phyloP scores from a whole-genome alignment of 2,888 invertebrate genomes.

The Dysmachus trigonus region DNA sequence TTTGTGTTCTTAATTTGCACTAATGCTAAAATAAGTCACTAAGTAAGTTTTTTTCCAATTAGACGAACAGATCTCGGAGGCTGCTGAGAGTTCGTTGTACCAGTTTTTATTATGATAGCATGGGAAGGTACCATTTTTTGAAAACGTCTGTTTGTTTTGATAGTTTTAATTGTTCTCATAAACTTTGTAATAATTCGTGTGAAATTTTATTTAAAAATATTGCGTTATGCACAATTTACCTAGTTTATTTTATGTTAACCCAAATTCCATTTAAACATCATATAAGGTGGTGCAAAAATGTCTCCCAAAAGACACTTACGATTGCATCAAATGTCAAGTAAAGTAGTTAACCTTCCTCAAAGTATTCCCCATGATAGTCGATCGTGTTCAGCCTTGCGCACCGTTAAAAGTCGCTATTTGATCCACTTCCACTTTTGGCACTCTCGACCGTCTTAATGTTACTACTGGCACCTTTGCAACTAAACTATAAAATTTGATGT shows the following conservation, averaged over 20 bases:
- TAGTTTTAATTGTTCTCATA: background rate
- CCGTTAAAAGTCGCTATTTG: conserved; percentile 10
- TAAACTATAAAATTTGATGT: background rate
- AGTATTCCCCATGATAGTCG: background rate
- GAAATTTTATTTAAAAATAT: background rate
- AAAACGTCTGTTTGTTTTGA: background rate
- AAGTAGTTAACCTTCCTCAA: conserved; percentile 17
- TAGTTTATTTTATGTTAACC: background rate
- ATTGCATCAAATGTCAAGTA: conserved; percentile 17
- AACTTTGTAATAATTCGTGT: background rate
- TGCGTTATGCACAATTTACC: background rate
- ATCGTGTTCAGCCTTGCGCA: background rate
- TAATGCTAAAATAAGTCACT: background rate
- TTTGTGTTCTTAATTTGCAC: background rate
- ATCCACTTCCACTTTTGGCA: conserved; percentile 10
- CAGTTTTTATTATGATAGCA: background rate
- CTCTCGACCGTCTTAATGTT: background rate
- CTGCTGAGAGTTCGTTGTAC: background rate
- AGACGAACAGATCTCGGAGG: background rate
- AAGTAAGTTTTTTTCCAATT: background rate
- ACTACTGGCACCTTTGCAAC: background rate
- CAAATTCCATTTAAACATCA: background rate
- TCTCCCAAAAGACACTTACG: background rate
- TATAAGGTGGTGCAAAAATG: background rate
- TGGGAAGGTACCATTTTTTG: background rate